Conservation (phyloP, 2,113 vertebrate species). For the Protomyctophum bolini region DNA sequence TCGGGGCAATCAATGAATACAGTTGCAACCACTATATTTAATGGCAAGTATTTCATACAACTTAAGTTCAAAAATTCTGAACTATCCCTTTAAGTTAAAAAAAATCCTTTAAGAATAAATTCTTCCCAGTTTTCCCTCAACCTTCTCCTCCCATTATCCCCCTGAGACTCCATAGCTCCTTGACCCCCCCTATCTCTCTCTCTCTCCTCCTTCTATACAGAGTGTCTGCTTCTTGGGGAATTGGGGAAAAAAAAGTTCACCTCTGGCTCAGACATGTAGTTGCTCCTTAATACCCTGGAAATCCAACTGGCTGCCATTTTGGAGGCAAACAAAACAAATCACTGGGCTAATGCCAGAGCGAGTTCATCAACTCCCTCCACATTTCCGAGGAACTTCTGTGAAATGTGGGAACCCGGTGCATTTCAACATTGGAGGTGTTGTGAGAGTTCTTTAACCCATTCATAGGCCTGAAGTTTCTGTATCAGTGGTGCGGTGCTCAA, state of each 20-base stretch:
- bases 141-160: constrained; percentile 69
- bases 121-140: constrained; percentile 40
- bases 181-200: too few species aligned
- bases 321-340: constrained; percentile 66
- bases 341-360: constrained; percentile 42
- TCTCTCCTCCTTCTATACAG: constrained; percentile 46
- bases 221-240: constrained; percentile 69
- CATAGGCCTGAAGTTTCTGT: too few species aligned
- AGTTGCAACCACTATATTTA: too few species aligned
- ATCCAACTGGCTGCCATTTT: constrained; percentile 71
- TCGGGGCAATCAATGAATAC: too few species aligned
- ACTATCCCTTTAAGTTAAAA: too few species aligned
- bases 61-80: too few species aligned
- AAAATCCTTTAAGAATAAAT: constrained; percentile 20
- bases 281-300: constrained; percentile 71
- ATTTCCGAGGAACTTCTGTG: constrained; percentile 61
- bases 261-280: constrained; percentile 52
- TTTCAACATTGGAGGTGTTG: constrained; percentile 7
- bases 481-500: too few species aligned
- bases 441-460: too few species aligned
- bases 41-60: too few species aligned
- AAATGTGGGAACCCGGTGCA: constrained; percentile 55
- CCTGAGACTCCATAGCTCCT: constrained; percentile 40
- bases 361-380: constrained; percentile 59
- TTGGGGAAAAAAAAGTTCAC: constrained; percentile 60